Percentiles rank a stretch among this genome's conserved stretches.
These are phyloP conservation scores for Pinctada fucata DNA, from an alignment of 2,888 invertebrate species.

Conservation along the genomic window DNA sequence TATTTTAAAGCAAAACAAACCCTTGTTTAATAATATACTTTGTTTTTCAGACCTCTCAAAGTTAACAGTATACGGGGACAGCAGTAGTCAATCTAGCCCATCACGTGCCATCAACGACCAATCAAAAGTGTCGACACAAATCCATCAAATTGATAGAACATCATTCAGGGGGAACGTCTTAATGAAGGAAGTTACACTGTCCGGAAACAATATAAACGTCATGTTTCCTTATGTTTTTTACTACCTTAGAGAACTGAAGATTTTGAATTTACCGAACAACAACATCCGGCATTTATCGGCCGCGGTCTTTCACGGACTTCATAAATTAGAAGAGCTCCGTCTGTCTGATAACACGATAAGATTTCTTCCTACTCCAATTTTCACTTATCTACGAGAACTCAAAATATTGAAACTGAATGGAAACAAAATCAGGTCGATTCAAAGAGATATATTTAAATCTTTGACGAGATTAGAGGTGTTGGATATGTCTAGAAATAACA, in stretches of 20 bases:
- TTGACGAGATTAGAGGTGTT: conserved; percentile 46
- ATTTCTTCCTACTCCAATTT: conserved; percentile 50
- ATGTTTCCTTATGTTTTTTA: conserved; percentile 54
- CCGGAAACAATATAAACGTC: conserved; percentile 54
- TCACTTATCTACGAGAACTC: conserved; percentile 42
- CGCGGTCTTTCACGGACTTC: conserved; percentile 51
- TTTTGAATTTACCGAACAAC: conserved; percentile 54
- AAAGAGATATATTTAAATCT: conserved; percentile 42
- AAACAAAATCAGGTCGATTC: conserved; percentile 49
- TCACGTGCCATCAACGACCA: neutral
- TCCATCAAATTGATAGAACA: conserved; percentile 45
- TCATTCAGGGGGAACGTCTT: conserved; percentile 47
- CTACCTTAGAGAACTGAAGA: conserved; percentile 44
- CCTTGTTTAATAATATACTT: too few relatives aligned
- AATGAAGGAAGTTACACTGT: conserved; percentile 50
- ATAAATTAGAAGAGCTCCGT: conserved; percentile 46
- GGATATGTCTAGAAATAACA: conserved; percentile 55
- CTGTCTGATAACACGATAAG: conserved; percentile 57
- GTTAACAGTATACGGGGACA: conserved; percentile 56
- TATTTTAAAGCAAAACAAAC: too few relatives aligned
- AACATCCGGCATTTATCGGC: conserved; percentile 58
- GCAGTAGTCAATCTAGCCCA: conserved; percentile 38
- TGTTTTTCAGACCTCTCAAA: conserved; percentile 52
- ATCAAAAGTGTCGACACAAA: conserved; percentile 36
- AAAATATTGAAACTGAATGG: conserved; percentile 53